phyloP scores from a whole-genome alignment of 2,888 invertebrate species.

The Crepidodera aurea region DNA sequence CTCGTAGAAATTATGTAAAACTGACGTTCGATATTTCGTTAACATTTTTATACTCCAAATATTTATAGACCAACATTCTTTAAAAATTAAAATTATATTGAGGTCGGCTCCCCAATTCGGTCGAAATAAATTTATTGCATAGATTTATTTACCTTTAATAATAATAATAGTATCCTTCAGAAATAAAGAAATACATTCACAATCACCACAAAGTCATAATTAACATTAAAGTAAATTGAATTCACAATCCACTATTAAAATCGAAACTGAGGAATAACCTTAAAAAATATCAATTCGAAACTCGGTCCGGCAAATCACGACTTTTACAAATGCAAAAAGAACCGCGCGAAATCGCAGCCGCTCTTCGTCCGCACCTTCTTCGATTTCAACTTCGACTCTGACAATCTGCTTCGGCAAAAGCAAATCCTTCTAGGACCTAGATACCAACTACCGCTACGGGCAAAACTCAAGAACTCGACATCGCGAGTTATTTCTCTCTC shows the following conservation, averaged over 20 bases:
- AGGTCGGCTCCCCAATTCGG: no score
- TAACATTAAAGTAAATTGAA: background rate
- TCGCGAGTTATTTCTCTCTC: slow-evolving; percentile 24
- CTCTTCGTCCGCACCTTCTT: slow-evolving; percentile 17
- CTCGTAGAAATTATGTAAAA: no score
- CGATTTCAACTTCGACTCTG: slow-evolving; percentile 9
- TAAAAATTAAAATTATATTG: no score
- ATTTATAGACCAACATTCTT: no score
- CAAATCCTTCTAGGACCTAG: slow-evolving; percentile 34
- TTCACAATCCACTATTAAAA: background rate
- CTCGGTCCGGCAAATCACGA: slow-evolving; percentile 12
- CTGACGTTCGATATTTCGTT: no score
- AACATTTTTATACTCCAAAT: no score
- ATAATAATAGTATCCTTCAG: background rate
- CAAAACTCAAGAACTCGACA: slow-evolving; percentile 18
- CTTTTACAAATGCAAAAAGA: background rate
- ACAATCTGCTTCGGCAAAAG: slow-evolving; percentile 8
- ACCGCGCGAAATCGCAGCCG: background rate
- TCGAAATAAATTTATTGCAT: no score
- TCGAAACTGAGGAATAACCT: background rate
- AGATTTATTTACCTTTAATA: background rate
- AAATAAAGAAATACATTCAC: background rate
- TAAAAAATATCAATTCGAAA: slow-evolving; percentile 4
- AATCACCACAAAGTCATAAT: background rate
- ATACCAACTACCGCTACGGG: slow-evolving; percentile 36